phyloP scores from a whole-genome alignment of 1,140 invertebrate species.

The Dreissena rostriformis region DNA sequence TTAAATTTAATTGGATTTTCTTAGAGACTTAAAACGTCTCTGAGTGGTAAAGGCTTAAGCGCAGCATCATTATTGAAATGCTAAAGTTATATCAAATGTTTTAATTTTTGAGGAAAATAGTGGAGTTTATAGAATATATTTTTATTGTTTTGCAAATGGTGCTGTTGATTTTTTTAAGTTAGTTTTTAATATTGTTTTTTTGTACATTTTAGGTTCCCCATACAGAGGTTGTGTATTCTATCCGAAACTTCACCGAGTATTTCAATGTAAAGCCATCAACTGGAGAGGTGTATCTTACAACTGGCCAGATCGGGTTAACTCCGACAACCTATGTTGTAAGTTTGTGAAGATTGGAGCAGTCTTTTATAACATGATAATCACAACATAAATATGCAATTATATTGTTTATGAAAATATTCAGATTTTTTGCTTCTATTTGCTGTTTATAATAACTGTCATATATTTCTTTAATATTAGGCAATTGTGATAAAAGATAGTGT shows the following conservation, averaged over 20 bases:
- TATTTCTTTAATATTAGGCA: too few species aligned
- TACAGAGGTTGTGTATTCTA: constrained; percentile 18
- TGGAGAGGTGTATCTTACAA: constrained; percentile 19
- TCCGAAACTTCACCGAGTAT: not conserved
- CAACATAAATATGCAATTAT: not conserved
- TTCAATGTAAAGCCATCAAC: constrained; percentile 11
- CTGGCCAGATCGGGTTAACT: constrained; percentile 3
- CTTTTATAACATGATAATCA: not conserved
- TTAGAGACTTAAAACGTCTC: too few species aligned
- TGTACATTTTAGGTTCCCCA: constrained; percentile 29
- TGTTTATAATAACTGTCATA: too few species aligned
- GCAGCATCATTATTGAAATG: too few species aligned
- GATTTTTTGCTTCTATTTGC: not conserved
- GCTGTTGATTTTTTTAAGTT: too few species aligned
- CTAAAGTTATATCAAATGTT: too few species aligned
- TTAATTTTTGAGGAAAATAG: too few species aligned
- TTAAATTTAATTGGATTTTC: too few species aligned
- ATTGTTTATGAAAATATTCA: not conserved
- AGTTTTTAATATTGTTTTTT: not conserved
- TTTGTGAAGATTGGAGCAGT: not conserved
- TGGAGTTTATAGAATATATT: too few species aligned
- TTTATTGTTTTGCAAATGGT: too few species aligned
- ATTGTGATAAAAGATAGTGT: too few species aligned
- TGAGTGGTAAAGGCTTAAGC: too few species aligned
- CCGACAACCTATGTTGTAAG: constrained; percentile 19